phyloP scores from a whole-genome alignment of 2,113 vertebrate genomes.

The Syngnathus floridae region DNA sequence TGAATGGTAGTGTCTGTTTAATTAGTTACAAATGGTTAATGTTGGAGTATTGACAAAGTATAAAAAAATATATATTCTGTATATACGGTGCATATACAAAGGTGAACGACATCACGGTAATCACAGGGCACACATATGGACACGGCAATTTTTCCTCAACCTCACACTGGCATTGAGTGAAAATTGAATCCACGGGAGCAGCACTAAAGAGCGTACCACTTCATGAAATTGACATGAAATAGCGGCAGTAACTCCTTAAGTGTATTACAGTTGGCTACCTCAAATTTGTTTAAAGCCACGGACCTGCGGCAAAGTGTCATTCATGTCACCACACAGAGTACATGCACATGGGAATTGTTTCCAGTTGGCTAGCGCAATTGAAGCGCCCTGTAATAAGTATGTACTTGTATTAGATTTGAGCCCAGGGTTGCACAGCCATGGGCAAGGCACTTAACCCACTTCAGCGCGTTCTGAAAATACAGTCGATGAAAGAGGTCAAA shows the following conservation, averaged over 20 bases:
- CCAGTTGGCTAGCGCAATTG: constrained; percentile 28
- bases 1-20: too few relatives aligned
- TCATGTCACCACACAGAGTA: neutral
- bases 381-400: constrained; percentile 24
- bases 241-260: neutral
- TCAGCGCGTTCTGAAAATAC: constrained; percentile 15
- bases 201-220: neutral
- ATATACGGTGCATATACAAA: neutral
- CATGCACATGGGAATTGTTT: constrained; percentile 17
- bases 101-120: neutral
- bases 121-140: neutral
- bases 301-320: constrained; percentile 12
- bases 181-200: neutral
- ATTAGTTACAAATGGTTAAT: too few relatives aligned
- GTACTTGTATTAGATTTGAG: constrained; percentile 24
- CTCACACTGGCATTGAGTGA: neutral
- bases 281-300: neutral
- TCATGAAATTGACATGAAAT: neutral
- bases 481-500: constrained; percentile 42
- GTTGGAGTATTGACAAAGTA: too few relatives aligned
- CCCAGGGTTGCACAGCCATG: constrained; percentile 18
- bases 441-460: constrained; percentile 52
- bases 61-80: too few relatives aligned
- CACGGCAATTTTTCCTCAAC: neutral
- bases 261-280: neutral